phyloP scores from a whole-genome alignment of 2,113 vertebrate genomes.

The Pituophis catenifer region DNA sequence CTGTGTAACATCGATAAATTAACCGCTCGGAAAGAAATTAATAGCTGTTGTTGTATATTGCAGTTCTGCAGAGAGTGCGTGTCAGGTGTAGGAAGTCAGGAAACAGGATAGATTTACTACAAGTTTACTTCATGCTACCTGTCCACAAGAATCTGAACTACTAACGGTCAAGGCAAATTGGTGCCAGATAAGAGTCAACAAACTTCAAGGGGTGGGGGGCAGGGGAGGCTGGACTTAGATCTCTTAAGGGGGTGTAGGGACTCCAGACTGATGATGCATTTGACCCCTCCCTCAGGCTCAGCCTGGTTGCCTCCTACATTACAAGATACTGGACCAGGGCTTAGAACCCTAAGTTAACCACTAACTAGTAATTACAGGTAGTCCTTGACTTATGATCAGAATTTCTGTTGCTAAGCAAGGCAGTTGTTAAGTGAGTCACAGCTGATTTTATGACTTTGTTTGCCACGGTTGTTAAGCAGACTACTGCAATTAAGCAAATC shows the following conservation, averaged over 20 bases:
- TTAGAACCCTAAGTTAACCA: neutral
- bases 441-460: neutral
- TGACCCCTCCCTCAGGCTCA: neutral
- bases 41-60: neutral
- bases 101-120: neutral
- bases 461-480: neutral
- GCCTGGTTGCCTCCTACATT: neutral
- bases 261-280: neutral
- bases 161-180: neutral
- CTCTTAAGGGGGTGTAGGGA: neutral
- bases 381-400: neutral
- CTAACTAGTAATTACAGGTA: neutral
- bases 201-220: neutral
- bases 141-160: neutral
- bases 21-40: neutral
- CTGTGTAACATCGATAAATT: neutral
- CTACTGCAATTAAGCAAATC: neutral
- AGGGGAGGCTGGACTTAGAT: neutral
- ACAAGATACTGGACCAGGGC: neutral
- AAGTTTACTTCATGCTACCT: neutral
- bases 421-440: neutral
- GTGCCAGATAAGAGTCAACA: neutral
- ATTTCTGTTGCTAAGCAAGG: neutral
- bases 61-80: too few relatives aligned
- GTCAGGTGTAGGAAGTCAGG: neutral